Conservation (phyloP, 1,140 invertebrate genomes). For the Delia radicum region DNA sequence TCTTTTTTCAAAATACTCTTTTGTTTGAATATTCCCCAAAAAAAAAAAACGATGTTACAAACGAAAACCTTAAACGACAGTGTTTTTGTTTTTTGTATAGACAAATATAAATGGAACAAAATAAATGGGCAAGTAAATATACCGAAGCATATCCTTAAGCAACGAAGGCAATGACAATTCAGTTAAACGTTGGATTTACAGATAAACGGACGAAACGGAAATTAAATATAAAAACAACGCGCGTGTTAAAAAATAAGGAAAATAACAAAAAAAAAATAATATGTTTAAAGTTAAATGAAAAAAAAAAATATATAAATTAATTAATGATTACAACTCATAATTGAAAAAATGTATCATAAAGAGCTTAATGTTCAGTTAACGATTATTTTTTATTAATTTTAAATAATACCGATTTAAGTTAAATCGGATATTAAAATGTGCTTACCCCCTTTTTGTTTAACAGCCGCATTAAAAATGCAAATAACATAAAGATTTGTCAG, state of each 20-base stretch:
- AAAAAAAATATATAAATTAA: not conserved
- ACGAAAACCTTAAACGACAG: not conserved
- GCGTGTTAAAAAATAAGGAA: not conserved
- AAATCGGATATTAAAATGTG: no score
- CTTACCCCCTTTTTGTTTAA: no score
- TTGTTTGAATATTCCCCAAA: not conserved
- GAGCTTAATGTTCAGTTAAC: no score
- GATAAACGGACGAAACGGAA: conserved; percentile 26
- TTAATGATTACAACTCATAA: no score
- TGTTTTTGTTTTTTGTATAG: no score
- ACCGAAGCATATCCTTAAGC: conserved; percentile 20
- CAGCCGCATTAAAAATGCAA: no score
- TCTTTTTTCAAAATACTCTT: not conserved
- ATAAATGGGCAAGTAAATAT: conserved; percentile 6
- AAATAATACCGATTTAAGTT: no score
- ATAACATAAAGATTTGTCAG: no score
- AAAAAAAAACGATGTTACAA: not conserved
- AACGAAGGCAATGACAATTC: conserved; percentile 22
- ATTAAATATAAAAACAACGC: not conserved
- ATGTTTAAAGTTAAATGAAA: not conserved
- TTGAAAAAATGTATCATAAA: no score
- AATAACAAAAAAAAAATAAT: not conserved
- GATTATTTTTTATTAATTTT: no score
- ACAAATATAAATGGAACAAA: conserved; percentile 12
- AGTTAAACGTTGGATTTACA: conserved; percentile 25